These are phyloP conservation scores for Grallaria varia DNA, from an alignment of 2,113 vertebrate genomes.

Conservation along the genomic window DNA sequence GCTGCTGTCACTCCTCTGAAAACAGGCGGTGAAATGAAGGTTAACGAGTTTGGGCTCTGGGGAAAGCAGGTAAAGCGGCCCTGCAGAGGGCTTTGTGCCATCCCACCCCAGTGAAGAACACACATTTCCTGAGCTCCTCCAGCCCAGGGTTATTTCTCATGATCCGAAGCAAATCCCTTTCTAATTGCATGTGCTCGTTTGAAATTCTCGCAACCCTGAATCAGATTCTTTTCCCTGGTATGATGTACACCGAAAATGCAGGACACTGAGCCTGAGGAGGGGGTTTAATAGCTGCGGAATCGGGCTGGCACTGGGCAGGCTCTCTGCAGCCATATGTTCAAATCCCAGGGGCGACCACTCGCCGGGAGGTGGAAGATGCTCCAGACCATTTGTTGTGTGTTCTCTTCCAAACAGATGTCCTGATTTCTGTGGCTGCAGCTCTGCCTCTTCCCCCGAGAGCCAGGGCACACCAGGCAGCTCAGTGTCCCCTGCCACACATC, in stretches of 20 bases:
- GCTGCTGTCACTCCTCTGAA: slow-evolving; percentile 29
- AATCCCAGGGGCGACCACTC: not conserved
- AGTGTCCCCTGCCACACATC: not conserved
- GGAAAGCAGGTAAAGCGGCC: slow-evolving; percentile 1
- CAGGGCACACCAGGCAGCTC: fast-evolving
- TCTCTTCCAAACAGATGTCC: not conserved
- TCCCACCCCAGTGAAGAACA: not conserved
- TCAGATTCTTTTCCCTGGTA: not conserved
- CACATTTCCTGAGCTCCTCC: not conserved
- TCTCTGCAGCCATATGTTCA: not conserved
- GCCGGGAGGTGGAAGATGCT: not conserved
- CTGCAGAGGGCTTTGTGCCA: not conserved
- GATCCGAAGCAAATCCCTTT: not conserved
- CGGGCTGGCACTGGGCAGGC: not conserved
- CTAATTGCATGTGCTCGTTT: not conserved
- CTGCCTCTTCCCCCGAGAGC: not conserved
- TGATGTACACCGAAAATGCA: not conserved
- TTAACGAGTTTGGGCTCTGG: slow-evolving; percentile 14
- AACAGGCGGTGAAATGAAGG: slow-evolving; percentile 16
- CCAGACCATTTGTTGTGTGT: not conserved
- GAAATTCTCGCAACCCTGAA: not conserved
- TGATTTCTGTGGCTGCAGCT: not conserved
- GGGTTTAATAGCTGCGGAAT: not conserved
- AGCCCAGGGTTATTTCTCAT: not conserved
- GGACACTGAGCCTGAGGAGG: not conserved